phyloP scores from a whole-genome alignment of 1,140 invertebrate genomes.

The Thaumatotibia leucotreta region DNA sequence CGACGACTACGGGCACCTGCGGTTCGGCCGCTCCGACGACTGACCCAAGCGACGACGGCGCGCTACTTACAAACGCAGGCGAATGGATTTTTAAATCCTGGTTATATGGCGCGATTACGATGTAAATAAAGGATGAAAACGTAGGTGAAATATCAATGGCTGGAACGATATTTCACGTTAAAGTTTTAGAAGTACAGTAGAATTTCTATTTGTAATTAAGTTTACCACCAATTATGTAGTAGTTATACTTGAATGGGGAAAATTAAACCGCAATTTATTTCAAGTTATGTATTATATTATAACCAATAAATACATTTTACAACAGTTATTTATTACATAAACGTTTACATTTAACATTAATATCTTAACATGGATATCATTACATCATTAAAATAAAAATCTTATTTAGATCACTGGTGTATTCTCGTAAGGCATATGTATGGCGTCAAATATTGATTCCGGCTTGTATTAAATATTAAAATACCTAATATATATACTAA shows the following conservation, averaged over 20 bases:
- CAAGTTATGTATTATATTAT: conserved; percentile 64
- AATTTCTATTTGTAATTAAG: neutral
- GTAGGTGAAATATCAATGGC: conserved; percentile 29
- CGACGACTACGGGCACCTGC: conserved; percentile 83
- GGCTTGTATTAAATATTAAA: neutral
- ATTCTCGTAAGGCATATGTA: conserved; percentile 37
- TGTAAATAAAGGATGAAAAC: neutral
- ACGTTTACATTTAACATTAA: conserved; percentile 42
- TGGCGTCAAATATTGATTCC: conserved; percentile 12
- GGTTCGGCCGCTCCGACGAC: conserved; percentile 78
- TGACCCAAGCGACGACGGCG: conserved; percentile 36
- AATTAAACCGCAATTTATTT: conserved; percentile 21
- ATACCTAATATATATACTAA: neutral
- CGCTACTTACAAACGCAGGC: conserved; percentile 20
- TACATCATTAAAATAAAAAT: conserved; percentile 31
- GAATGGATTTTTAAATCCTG: neutral
- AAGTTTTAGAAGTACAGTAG: neutral
- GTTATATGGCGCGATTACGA: neutral
- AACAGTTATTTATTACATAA: conserved; percentile 65
- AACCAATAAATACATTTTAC: conserved; percentile 74
- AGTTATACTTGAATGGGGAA: neutral
- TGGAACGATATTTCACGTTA: conserved; percentile 30
- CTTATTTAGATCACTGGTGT: conserved; percentile 43
- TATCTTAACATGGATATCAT: conserved; percentile 33
- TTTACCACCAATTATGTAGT: neutral